Percentiles rank a stretch among this genome's conserved stretches.
phyloP scores from a whole-genome alignment of 1,140 invertebrate genomes.

The Lasioglossum baleicum region DNA sequence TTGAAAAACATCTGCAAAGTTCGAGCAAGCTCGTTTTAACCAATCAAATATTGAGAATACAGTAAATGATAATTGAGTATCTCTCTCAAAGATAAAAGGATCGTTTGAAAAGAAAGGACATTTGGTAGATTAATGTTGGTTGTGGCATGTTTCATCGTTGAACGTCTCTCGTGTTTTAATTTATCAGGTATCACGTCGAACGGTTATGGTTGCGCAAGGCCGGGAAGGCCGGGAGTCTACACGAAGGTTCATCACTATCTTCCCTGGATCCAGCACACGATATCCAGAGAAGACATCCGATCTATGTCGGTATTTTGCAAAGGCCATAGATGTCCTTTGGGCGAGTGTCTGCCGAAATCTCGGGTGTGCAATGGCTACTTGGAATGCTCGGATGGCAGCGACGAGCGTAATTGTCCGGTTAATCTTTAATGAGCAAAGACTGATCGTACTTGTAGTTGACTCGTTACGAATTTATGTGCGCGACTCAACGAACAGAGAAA shows the following conservation, averaged over 20 bases:
- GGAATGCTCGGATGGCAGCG: slow-evolving; percentile 88
- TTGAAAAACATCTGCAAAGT: too few relatives aligned
- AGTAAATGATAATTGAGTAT: too few relatives aligned
- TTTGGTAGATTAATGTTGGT: neutral
- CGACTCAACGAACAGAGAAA: too few relatives aligned
- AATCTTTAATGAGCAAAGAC: slow-evolving; percentile 45
- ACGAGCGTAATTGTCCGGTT: slow-evolving; percentile 80
- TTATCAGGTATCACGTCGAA: slow-evolving; percentile 90
- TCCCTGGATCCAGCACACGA: slow-evolving; percentile 85
- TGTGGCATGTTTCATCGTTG: neutral
- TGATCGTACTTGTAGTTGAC: slow-evolving; percentile 5
- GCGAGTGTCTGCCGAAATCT: slow-evolving; percentile 86
- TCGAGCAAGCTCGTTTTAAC: too few relatives aligned
- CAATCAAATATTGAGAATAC: too few relatives aligned
- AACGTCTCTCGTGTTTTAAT: neutral
- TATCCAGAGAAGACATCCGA: slow-evolving; percentile 75
- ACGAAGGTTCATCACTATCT: slow-evolving; percentile 91
- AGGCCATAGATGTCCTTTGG: slow-evolving; percentile 87
- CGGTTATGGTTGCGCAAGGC: slow-evolving; percentile 92
- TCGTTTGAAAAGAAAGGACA: too few relatives aligned
- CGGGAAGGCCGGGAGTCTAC: slow-evolving; percentile 92
- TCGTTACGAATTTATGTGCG: too few relatives aligned
- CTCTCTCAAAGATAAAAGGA: too few relatives aligned
- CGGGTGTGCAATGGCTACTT: slow-evolving; percentile 88
- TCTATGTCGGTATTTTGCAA: slow-evolving; percentile 78